Conservation (phyloP, 1,140 invertebrate species). For the Anadara kagoshimensis region DNA sequence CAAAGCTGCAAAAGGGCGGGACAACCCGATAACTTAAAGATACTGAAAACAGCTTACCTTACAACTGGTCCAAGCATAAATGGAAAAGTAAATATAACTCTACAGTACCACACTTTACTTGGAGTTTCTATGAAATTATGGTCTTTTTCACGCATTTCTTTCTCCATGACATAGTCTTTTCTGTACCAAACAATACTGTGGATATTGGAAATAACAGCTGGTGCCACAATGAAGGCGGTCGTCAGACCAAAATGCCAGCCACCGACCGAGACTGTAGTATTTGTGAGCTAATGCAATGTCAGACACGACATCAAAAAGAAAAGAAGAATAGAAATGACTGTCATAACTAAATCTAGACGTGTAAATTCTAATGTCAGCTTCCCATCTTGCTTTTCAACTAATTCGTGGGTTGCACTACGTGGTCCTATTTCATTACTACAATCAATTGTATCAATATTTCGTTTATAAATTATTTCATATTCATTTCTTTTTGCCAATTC, state of each 20-base stretch:
- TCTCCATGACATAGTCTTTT: background rate
- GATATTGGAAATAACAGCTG: background rate
- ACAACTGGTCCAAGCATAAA: conserved; percentile 56
- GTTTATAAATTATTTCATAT: too few relatives aligned
- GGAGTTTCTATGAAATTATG: background rate
- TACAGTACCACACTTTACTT: conserved; percentile 45
- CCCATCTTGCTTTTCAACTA: too few relatives aligned
- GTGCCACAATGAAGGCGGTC: background rate
- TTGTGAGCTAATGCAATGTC: background rate
- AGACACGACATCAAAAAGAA: conserved; percentile 15
- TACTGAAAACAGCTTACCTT: conserved; percentile 44
- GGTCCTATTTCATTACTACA: too few relatives aligned
- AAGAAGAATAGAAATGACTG: background rate
- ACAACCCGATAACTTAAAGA: too few relatives aligned
- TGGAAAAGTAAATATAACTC: conserved; percentile 55
- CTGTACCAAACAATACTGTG: conserved; percentile 1
- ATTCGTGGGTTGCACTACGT: too few relatives aligned
- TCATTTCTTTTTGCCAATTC: too few relatives aligned
- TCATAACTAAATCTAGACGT: background rate
- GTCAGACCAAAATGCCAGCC: conserved; percentile 12
- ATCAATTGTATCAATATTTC: too few relatives aligned
- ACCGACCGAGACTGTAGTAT: conserved; percentile 1
- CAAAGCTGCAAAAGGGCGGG: too few relatives aligned
- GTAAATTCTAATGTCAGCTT: too few relatives aligned
- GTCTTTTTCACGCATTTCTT: background rate